Evolutionary conservation across 2,888 invertebrate genomes (phyloP), one percentile per base, ranked within the genome.

Genomic region (Lottia scabra): DNA sequence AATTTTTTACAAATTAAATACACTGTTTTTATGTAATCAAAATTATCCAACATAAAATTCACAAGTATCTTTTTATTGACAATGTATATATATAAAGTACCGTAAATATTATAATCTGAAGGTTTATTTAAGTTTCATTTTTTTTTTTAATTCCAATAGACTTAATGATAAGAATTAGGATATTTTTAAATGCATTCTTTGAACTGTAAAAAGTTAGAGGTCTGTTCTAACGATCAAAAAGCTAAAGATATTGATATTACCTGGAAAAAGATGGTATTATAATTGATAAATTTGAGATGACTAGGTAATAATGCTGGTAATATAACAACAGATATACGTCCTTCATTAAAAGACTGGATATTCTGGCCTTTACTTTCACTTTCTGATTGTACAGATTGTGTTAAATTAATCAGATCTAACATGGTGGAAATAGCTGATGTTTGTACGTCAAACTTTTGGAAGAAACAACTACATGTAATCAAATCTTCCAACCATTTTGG

Each of bases 401-500:
- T 91, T 56, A 93, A 85, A n/a, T 91, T 90, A 72, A 94, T 92
- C 43, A 95, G 90, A 87, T 95, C 95, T 77, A 95, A 90, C 63
- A 95, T 89, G 1, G 95, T 93, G 4, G 93, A 92, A 74, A 95
- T 93, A 2, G 94, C 93, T 0, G 92, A 91, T 67, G 94, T 85
- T 77, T 89, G 89, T 27, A 90, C 80, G 12, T 85, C 79, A 73
- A 89, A 92, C 73, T 92, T 89, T 68, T 90, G 92, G 10, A 93
- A 89, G 89, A 93, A 94, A 81, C 94, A 94, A 0, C 93, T 92
- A 68, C 93, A 93, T 8, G 93, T 92, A 5, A 94, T 90, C 16
- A 95, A 89, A 62, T 93, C 93, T 83, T 93, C 93, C 63, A 95
- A 88, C 95, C 95, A 95, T 45, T 65, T 92, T 82, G 80, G 88